A percentile compares a stretch with the other conserved stretches of the same genome.
These are phyloP conservation scores for Vicugna pacos DNA, from an alignment of 2,113 vertebrate genomes.

Conservation along the genomic window DNA sequence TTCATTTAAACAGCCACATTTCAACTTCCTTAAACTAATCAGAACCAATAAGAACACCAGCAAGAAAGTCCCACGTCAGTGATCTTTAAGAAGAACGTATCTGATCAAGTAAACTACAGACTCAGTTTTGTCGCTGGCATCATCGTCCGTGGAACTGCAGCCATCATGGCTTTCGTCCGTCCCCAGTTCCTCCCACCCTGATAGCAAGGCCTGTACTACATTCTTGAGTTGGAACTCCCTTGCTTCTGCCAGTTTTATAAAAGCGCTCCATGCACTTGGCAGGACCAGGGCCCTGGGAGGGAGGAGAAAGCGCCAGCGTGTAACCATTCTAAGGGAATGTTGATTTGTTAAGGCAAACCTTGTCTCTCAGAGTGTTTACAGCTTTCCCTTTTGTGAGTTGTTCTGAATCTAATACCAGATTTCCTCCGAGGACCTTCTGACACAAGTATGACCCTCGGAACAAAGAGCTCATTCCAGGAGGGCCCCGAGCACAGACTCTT, in stretches of 20 bases:
- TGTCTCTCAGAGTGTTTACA: slow-evolving; percentile 71
- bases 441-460: slow-evolving; percentile 50
- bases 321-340: neutral
- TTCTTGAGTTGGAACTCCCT: neutral
- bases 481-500: slow-evolving; percentile 66
- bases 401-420: slow-evolving; percentile 74
- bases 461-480: slow-evolving; percentile 75
- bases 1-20: neutral
- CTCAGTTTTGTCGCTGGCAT: neutral
- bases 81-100: neutral
- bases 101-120: neutral
- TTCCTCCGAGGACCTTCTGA: slow-evolving; percentile 67
- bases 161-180: neutral
- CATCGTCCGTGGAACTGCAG: neutral
- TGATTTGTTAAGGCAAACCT: slow-evolving; percentile 22
- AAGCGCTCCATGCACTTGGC: neutral
- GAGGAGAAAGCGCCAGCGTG: neutral
- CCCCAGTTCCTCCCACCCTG: neutral
- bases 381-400: slow-evolving; percentile 68
- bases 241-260: neutral
- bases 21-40: neutral
- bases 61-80: neutral
- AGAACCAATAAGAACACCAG: neutral
- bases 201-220: neutral
- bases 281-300: neutral